phyloP scores from a whole-genome alignment of 2,113 vertebrate species.

The Amphiprion percula region DNA sequence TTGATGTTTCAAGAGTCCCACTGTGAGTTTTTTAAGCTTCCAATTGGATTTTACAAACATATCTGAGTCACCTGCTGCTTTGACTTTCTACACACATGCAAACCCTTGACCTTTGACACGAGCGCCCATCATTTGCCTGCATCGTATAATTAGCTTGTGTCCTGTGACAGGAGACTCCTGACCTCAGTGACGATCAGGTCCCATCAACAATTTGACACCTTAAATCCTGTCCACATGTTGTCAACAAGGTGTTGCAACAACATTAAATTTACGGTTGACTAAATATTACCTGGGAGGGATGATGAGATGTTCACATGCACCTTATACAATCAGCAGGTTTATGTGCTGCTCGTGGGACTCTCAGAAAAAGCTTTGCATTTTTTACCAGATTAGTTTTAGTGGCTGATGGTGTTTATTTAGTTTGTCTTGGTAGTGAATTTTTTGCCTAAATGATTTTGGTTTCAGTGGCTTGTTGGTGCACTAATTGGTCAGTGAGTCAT shows the following conservation, averaged over 20 bases:
- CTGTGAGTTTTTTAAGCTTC: too few relatives aligned
- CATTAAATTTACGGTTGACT: neutral
- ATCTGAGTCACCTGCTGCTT: neutral
- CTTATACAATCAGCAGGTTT: too few relatives aligned
- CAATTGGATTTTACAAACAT: too few relatives aligned
- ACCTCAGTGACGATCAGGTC: neutral
- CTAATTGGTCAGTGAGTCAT: neutral
- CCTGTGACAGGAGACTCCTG: neutral
- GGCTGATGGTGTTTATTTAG: neutral
- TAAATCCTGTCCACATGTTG: conserved; percentile 3
- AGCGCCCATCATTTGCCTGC: neutral
- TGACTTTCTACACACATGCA: conserved; percentile 11
- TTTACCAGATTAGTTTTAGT: neutral
- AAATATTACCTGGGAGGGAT: neutral
- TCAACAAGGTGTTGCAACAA: conserved; percentile 32
- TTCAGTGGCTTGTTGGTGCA: neutral
- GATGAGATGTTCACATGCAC: neutral
- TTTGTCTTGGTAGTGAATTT: neutral
- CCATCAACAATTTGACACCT: neutral
- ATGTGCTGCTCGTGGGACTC: too few relatives aligned
- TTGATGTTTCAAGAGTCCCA: too few relatives aligned
- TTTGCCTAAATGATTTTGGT: too few relatives aligned
- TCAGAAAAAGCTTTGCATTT: neutral
- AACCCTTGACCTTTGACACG: conserved; percentile 34
- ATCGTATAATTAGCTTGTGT: conserved; percentile 23